phyloP scores from a whole-genome alignment of 1,140 invertebrate genomes.

The Polypedilum pembai region DNA sequence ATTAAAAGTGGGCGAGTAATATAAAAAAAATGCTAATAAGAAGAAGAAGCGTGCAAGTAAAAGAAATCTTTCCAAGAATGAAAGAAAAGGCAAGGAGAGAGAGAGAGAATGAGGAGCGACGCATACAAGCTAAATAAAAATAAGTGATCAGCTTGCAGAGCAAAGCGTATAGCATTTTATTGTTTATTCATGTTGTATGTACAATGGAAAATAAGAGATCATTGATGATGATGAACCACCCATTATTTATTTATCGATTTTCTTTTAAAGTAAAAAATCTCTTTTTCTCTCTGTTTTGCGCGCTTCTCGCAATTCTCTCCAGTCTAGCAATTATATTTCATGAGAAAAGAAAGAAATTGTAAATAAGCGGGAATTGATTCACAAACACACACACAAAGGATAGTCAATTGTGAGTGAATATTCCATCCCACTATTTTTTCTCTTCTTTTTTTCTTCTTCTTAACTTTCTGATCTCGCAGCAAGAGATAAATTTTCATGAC shows the following conservation, averaged over 20 bases:
- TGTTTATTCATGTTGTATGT: neutral
- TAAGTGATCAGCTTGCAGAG: neutral
- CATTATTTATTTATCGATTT: slow-evolving; percentile 14
- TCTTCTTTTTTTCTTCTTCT: neutral
- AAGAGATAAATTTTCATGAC: slow-evolving; percentile 18
- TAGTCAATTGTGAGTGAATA: slow-evolving; percentile 18
- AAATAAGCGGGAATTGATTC: neutral
- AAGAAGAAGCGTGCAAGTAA: too few species aligned
- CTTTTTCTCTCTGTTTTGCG: neutral
- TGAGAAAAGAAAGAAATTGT: neutral
- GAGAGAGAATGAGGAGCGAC: neutral
- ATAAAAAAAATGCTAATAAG: too few species aligned
- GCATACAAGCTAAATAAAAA: neutral
- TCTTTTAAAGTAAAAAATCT: neutral
- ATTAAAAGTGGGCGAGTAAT: slow-evolving; percentile 8
- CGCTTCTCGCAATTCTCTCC: neutral
- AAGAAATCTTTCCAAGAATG: slow-evolving; percentile 4
- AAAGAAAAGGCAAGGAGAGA: neutral
- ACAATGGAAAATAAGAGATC: neutral
- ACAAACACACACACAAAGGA: neutral
- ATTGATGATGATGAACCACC: slow-evolving; percentile 16
- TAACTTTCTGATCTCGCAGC: neutral
- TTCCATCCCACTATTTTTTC: slow-evolving; percentile 12
- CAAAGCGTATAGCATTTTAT: neutral
- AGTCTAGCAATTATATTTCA: slow-evolving; percentile 15